phyloP scores from a whole-genome alignment of 2,888 invertebrate species.

The Lobophora halterata region DNA sequence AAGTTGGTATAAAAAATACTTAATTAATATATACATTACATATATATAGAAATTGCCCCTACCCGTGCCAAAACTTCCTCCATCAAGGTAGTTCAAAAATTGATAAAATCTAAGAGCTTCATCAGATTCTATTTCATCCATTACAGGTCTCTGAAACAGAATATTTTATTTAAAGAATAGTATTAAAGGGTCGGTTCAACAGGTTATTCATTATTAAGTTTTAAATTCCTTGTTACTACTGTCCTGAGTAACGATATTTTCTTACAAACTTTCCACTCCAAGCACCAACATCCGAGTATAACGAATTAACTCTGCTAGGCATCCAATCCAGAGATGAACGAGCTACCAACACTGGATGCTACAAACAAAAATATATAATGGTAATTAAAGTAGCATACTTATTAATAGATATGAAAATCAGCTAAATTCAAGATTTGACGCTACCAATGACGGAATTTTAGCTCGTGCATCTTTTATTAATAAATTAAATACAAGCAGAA shows the following conservation, averaged over 20 bases:
- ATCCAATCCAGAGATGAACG: slow-evolving; percentile 73
- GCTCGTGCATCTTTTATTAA: slow-evolving; percentile 9
- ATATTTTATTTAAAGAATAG: neutral
- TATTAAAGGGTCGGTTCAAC: too few species aligned
- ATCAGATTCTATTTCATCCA: slow-evolving; percentile 77
- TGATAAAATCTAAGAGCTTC: slow-evolving; percentile 73
- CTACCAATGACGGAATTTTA: slow-evolving; percentile 23
- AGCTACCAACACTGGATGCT: slow-evolving; percentile 71
- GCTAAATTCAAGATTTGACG: neutral
- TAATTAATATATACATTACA: too few species aligned
- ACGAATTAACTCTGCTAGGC: slow-evolving; percentile 72
- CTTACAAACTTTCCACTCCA: slow-evolving; percentile 77
- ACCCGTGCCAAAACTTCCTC: slow-evolving; percentile 76
- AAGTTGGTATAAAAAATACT: too few species aligned
- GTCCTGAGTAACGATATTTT: slow-evolving; percentile 6
- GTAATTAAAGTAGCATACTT: too few species aligned
- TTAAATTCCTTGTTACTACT: too few species aligned
- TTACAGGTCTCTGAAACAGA: slow-evolving; percentile 63
- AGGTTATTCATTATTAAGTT: too few species aligned
- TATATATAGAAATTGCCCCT: slow-evolving; percentile 2
- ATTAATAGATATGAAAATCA: too few species aligned
- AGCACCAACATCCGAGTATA: slow-evolving; percentile 74
- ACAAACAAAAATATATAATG: slow-evolving; percentile 23
- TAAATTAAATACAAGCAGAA: slow-evolving; percentile 12
- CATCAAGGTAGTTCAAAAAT: slow-evolving; percentile 72